These are phyloP conservation scores for Myripristis jacobus DNA, from an alignment of 2,797 vertebrate genomes.

Conservation along the genomic window DNA sequence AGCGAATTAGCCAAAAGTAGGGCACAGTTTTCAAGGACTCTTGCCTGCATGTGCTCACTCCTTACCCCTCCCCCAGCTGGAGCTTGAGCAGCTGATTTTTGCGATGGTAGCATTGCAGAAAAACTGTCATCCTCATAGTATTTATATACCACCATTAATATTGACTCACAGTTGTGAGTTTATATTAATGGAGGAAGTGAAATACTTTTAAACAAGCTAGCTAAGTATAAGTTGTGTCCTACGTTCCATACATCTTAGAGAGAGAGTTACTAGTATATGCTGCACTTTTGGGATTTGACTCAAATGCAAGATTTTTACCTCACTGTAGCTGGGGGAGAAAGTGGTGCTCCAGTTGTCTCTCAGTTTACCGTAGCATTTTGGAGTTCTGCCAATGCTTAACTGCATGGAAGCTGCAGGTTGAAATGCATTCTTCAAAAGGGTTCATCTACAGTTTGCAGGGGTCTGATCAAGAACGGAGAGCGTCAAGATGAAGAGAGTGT, in stretches of 20 bases:
- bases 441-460: constrained; percentile 89
- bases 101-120: no score
- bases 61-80: no score
- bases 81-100: no score
- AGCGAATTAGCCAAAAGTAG: no score
- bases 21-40: no score
- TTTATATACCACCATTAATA: background rate
- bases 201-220: background rate
- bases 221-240: background rate
- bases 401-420: background rate
- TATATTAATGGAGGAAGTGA: background rate
- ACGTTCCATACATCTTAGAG: no score
- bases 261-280: no score
- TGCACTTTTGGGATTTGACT: no score
- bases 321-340: no score
- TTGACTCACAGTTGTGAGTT: background rate
- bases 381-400: background rate
- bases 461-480: constrained; percentile 97
- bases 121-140: no score
- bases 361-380: background rate
- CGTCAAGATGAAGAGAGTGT: constrained; percentile 96
- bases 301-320: no score
- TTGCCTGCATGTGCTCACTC: no score
- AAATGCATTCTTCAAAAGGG: background rate
- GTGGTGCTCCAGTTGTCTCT: background rate